Evolutionary conservation across 2,797 vertebrate species (phyloP).

Genomic region (Cynopterus sphinx): DNA sequence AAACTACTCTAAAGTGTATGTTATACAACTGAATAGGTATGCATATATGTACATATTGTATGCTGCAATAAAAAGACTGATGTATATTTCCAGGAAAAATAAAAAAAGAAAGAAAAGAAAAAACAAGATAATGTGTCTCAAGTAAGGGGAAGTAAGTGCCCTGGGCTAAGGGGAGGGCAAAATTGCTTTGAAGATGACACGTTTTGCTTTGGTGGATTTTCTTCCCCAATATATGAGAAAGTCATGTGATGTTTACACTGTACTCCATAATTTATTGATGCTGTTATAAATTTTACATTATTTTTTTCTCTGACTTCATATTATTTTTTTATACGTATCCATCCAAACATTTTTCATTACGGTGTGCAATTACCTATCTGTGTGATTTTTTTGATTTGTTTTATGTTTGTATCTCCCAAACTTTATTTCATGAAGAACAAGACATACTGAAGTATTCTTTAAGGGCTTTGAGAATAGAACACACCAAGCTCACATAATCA

Average conservation of each 20-base stretch:
- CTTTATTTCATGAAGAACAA: no score
- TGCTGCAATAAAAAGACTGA: background rate
- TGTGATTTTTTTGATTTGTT: no score
- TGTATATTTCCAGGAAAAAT: background rate
- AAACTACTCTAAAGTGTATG: background rate
- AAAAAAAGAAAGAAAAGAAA: background rate
- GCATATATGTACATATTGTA: background rate
- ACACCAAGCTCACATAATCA: background rate
- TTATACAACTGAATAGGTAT: background rate
- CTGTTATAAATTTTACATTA: background rate
- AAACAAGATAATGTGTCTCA: background rate
- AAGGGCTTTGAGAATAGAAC: no score
- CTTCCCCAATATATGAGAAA: background rate
- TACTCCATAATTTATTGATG: background rate
- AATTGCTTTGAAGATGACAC: background rate
- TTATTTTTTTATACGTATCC: no score
- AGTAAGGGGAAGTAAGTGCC: background rate
- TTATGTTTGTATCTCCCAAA: no score
- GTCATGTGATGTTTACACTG: background rate
- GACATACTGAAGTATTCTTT: no score
- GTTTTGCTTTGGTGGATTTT: background rate
- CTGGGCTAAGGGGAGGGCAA: no score
- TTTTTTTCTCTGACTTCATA: no score
- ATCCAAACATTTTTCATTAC: no score
- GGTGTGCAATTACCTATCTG: no score